A percentile compares a stretch with the other conserved stretches of the same genome.
Evolutionary conservation across 2,888 invertebrate genomes (phyloP).

Genomic region (Drosophila prostipennis): DNA sequence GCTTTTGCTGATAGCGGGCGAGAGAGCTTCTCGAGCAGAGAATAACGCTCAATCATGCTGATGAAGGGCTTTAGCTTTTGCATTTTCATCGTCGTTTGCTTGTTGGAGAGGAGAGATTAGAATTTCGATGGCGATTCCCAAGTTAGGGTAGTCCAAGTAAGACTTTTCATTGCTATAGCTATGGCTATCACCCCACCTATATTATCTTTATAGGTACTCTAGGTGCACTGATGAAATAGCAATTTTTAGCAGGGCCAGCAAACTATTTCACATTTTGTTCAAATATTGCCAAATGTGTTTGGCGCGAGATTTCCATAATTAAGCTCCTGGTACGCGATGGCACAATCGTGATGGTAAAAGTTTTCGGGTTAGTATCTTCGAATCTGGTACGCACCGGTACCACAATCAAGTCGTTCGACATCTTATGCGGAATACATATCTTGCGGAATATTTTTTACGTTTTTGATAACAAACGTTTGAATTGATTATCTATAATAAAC

Average conservation of each 20-base stretch:
- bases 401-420: neutral
- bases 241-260: neutral
- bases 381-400: neutral
- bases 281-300: neutral
- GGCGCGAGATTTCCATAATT: neutral
- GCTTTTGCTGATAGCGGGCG: constrained; percentile 22
- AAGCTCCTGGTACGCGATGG: neutral
- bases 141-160: constrained; percentile 2
- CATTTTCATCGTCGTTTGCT: neutral
- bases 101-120: neutral
- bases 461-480: too few relatives aligned
- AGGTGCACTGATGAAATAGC: constrained; percentile 6
- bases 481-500: too few relatives aligned
- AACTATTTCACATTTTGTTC: constrained; percentile 10
- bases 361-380: neutral
- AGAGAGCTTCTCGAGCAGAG: constrained; percentile 2
- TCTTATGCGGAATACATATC: neutral
- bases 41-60: constrained; percentile 38
- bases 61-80: neutral
- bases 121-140: neutral
- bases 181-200: neutral
- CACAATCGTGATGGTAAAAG: neutral
- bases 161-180: neutral
- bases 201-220: constrained; percentile 3
- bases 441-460: neutral